Conservation (phyloP, 2,113 vertebrate genomes). For the Rhynchomys soricoides region DNA sequence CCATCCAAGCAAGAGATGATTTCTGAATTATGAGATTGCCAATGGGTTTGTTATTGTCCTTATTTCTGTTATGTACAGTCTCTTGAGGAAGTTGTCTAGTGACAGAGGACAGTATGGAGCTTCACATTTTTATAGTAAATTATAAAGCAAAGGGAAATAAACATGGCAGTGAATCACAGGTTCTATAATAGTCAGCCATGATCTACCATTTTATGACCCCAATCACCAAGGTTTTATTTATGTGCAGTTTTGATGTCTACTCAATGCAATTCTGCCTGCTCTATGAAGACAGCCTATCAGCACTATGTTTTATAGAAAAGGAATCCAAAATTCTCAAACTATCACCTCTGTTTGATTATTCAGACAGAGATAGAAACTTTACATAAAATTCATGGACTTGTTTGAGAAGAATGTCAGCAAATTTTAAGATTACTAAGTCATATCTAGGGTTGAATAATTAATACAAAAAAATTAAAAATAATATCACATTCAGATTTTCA, state of each 20-base stretch:
- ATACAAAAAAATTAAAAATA: neutral
- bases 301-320: neutral
- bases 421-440: neutral
- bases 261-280: neutral
- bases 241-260: neutral
- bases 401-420: neutral
- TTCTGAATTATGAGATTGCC: neutral
- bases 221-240: neutral
- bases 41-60: neutral
- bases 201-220: neutral
- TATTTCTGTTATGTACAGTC: neutral
- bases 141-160: neutral
- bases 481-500: neutral
- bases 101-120: neutral
- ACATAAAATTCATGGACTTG: neutral
- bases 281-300: neutral
- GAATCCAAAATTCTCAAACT: neutral
- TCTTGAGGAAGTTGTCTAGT: neutral
- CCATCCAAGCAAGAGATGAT: neutral
- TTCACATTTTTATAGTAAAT: neutral
- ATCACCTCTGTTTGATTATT: neutral
- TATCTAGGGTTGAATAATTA: conserved; percentile 6
- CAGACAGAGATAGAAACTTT: neutral
- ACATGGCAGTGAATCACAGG: neutral
- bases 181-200: neutral